phyloP scores from a whole-genome alignment of 2,888 invertebrate genomes.

The Dryococelus australis region DNA sequence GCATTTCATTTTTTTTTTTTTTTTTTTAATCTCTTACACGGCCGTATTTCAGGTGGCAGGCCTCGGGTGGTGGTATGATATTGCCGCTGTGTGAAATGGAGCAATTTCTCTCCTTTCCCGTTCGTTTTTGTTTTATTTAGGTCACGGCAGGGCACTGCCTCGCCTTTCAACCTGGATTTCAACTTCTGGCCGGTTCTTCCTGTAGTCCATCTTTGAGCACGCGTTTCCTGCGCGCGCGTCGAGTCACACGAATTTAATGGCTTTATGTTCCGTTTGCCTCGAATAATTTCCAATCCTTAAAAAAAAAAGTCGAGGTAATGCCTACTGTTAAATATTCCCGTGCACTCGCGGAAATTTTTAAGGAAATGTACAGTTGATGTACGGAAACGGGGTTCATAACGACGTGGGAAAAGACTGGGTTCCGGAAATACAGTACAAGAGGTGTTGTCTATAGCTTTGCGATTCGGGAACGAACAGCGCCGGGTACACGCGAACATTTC shows the following conservation, averaged over 20 bases:
- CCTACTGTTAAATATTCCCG: no score
- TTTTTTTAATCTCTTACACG: background rate
- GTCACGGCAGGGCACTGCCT: background rate
- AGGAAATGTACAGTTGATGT: no score
- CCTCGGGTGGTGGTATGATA: background rate
- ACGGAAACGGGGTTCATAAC: no score
- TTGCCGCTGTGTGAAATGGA: conserved; percentile 16
- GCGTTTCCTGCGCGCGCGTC: background rate
- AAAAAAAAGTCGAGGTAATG: background rate
- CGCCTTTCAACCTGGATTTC: background rate
- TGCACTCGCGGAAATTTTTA: no score
- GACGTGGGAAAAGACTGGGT: no score
- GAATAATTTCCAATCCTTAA: background rate
- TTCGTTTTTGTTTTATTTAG: conserved; percentile 16
- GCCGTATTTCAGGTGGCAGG: conserved; percentile 7
- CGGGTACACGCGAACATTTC: no score
- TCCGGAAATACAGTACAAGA: no score
- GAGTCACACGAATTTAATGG: background rate
- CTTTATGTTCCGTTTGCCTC: background rate
- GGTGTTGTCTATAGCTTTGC: no score
- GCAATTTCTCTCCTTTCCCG: background rate
- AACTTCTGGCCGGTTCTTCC: background rate
- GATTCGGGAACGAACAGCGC: no score
- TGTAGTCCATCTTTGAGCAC: background rate
- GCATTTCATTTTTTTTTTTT: background rate